Base-by-base conservation (phyloP, 2,797 vertebrate genomes). In the Yasuhikotakia modesta region DNA sequence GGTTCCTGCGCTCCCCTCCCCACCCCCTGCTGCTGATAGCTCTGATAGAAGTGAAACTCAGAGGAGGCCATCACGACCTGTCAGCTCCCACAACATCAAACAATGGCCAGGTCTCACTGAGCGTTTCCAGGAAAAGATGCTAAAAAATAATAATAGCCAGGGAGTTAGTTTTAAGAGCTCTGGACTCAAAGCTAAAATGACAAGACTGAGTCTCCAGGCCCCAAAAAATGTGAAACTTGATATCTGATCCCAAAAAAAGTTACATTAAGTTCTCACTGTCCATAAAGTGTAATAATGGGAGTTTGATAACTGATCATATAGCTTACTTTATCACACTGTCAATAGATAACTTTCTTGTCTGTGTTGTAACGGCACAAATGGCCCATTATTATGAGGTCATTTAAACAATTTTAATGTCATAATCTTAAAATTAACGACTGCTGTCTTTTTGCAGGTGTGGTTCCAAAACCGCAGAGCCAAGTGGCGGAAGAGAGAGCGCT, bases 391-490 rank as follows among this genome's bases (percentile, higher is more conserved):
- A 32, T 17, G 55, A 61, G 16, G 57, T 78, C 45, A 61, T 48
- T 22, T 61, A 24, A 61, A 35, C 66, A 70, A 12, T 58, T 45
- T 12, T 46, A 58, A 32, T 21, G n/a, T 32, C 13, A 65, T 30
- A 46, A 46, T 14, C 46, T 46, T 35, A 45, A 17, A n/a, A 45
- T 53, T 64, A 73, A 73, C 10, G 2, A 46, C 64, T 57, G 17
- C 57, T 61, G 32, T 78, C 50, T 78, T 75, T 73, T 66, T 69
- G 30, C 87, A 99, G 98, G 98, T 99, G 35, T 99, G 98, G 98
- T 99, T 99, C 90, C 98, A 99, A 91, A 99, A 99, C 87, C 93
- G 98, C 27, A 89, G 98, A 85, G 98, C 97, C 0, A 99, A 99
- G 79, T 99, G 98, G 98, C 95, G 97, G 81, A 99, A 99, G 91